Evolutionary conservation across 2,113 vertebrate species (phyloP).

Genomic region (Oceanodroma tethys): DNA sequence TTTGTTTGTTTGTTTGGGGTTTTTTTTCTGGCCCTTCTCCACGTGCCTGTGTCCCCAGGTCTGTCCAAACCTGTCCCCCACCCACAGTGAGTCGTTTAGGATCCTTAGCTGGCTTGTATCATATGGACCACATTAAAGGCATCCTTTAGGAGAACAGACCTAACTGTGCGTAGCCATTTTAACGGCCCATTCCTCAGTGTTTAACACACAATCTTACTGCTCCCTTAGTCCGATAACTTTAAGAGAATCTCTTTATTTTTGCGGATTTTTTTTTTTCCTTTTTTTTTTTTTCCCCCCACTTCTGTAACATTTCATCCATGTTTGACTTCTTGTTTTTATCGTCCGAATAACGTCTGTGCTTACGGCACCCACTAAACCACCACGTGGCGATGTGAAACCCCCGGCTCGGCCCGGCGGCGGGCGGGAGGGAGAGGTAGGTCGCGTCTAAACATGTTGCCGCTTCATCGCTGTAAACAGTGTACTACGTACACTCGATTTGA

Average conservation of each 20-base stretch:
- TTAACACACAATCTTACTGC: neutral
- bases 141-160: neutral
- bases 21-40: neutral
- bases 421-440: neutral
- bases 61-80: neutral
- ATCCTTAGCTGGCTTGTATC: neutral
- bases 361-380: neutral
- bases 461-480: neutral
- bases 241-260: neutral
- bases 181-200: neutral
- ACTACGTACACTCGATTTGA: neutral
- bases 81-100: neutral
- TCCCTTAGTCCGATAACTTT: neutral
- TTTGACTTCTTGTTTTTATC: neutral
- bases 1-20: neutral
- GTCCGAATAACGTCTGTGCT: neutral
- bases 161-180: neutral
- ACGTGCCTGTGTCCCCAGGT: neutral
- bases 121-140: neutral
- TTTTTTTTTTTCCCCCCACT: neutral
- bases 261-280: neutral
- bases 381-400: neutral
- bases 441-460: neutral
- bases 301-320: neutral
- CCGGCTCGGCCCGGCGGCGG: neutral